Evolutionary conservation across 2,888 invertebrate genomes (phyloP).

Genomic region (Autographa pulchrina): DNA sequence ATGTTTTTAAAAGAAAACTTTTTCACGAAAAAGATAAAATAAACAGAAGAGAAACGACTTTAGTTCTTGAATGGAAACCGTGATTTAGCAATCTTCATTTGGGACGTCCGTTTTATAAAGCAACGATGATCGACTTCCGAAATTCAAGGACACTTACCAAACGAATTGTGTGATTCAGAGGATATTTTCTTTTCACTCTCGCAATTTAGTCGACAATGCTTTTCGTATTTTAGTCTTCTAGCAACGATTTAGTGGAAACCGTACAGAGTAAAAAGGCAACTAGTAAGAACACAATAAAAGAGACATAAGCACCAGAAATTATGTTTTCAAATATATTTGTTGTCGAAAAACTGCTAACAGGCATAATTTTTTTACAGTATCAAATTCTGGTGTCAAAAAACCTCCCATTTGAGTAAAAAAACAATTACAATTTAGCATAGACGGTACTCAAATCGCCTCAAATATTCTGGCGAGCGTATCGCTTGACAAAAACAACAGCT

Average conservation of each 20-base stretch:
- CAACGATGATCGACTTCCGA: neutral
- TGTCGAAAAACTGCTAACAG: neutral
- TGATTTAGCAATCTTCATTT: constrained; percentile 4
- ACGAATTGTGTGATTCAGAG: constrained; percentile 1
- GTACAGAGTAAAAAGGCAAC: no score
- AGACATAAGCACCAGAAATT: no score
- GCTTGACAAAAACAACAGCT: constrained; percentile 49
- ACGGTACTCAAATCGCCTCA: constrained; percentile 36
- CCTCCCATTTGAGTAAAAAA: neutral
- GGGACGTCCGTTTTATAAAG: constrained; percentile 4
- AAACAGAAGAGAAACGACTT: neutral
- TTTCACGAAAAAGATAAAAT: neutral
- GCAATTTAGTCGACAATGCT: neutral
- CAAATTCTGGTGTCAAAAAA: neutral
- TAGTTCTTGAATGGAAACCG: constrained; percentile 2
- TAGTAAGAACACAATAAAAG: no score
- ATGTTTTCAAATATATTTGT: no score
- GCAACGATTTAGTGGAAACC: neutral
- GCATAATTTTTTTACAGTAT: neutral
- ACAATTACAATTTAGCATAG: constrained; percentile 10
- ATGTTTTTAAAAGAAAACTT: neutral
- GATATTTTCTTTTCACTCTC: neutral
- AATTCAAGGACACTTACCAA: constrained; percentile 1
- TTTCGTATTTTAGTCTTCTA: neutral
- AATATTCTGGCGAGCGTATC: constrained; percentile 34